phyloP scores from a whole-genome alignment of 1,140 invertebrate genomes.

The Pachypsylla venusta region DNA sequence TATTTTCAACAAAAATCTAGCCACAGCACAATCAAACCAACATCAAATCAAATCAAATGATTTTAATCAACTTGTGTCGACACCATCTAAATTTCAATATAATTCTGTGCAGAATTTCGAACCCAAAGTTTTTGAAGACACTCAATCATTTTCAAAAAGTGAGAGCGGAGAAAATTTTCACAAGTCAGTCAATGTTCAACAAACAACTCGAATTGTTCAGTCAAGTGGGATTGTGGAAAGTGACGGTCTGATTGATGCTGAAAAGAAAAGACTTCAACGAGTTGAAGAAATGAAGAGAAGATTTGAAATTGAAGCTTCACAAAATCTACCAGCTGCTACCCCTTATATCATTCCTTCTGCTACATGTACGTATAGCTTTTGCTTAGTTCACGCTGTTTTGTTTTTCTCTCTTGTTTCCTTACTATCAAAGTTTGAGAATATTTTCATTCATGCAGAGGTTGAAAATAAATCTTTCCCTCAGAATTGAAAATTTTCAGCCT shows the following conservation, averaged over 20 bases:
- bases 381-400: too few relatives aligned
- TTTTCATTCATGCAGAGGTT: too few relatives aligned
- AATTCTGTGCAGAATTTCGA: conserved; percentile 5
- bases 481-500: too few relatives aligned
- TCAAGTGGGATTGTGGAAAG: conserved; percentile 36
- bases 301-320: conserved; percentile 21
- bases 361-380: too few relatives aligned
- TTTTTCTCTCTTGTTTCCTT: too few relatives aligned
- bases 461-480: too few relatives aligned
- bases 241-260: conserved; percentile 19
- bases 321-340: too few relatives aligned
- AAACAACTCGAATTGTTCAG: conserved; percentile 42
- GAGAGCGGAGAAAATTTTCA: not conserved
- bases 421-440: too few relatives aligned
- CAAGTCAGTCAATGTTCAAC: conserved; percentile 44
- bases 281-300: conserved; percentile 31
- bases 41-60: too few relatives aligned
- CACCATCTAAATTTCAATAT: not conserved
- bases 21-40: too few relatives aligned
- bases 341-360: too few relatives aligned
- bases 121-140: conserved; percentile 4
- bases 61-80: not conserved
- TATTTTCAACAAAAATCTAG: not conserved
- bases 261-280: conserved; percentile 28
- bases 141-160: not conserved